Evolutionary conservation across 2,888 invertebrate species (phyloP).

Genomic region (Brassicogethes aeneus): DNA sequence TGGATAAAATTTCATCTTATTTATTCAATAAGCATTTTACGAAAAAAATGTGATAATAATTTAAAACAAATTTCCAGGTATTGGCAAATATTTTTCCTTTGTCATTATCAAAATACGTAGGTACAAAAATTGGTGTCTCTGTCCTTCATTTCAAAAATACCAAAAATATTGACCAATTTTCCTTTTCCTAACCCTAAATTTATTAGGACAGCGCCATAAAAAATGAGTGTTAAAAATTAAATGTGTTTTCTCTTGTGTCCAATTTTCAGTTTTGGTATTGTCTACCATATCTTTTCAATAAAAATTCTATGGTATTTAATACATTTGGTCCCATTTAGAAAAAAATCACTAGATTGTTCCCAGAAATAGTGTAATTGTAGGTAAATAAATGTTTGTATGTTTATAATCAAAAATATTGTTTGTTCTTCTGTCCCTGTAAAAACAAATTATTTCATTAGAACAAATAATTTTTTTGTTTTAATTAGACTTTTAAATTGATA

Average conservation of each 20-base stretch:
- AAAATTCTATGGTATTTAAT: neutral
- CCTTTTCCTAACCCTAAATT: neutral
- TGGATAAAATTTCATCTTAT: too few relatives aligned
- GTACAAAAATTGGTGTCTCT: conserved; percentile 14
- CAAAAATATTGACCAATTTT: neutral
- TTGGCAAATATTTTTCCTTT: conserved; percentile 19
- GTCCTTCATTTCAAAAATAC: neutral
- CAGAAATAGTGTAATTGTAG: conserved; percentile 23
- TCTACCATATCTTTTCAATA: neutral
- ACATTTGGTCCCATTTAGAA: neutral
- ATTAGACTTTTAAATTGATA: conserved; percentile 18
- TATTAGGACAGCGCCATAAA: neutral
- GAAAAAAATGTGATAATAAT: conserved; percentile 26
- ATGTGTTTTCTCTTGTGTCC: neutral
- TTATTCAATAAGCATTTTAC: conserved; percentile 21
- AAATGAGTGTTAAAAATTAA: neutral
- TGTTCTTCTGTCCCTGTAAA: conserved; percentile 15
- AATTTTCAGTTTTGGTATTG: neutral
- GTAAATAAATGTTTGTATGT: conserved; percentile 27
- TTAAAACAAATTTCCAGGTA: conserved; percentile 15
- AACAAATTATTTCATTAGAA: conserved; percentile 12
- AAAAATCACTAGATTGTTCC: neutral
- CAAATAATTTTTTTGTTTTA: conserved; percentile 16
- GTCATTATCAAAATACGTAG: conserved; percentile 17
- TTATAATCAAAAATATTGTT: conserved; percentile 16